A percentile compares a stretch with the other conserved stretches of the same genome.
Conservation (phyloP, 2,113 vertebrate species). For the Meleagris gallopavo region DNA sequence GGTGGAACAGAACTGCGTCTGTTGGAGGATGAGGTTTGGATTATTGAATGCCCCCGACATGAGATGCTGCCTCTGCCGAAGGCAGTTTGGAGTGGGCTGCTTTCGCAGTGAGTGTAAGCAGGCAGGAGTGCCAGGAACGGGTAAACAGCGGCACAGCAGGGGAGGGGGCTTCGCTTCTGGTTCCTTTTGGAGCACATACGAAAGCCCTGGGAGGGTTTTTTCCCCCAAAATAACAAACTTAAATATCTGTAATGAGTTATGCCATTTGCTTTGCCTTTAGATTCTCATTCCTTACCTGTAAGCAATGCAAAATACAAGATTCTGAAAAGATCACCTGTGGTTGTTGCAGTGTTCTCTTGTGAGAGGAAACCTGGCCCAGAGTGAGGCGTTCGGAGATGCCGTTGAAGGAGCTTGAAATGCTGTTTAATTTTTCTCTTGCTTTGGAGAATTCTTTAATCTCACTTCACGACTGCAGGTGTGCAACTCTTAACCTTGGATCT, state of each 20-base stretch:
- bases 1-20: not conserved
- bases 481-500: not conserved
- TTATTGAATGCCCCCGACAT: not conserved
- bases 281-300: not conserved
- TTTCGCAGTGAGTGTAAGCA: not conserved
- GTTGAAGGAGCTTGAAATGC: not conserved
- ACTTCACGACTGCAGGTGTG: not conserved
- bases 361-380: not conserved
- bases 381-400: not conserved
- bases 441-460: not conserved
- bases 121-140: not conserved
- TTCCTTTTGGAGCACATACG: not conserved
- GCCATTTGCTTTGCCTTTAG: not conserved
- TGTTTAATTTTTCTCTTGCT: not conserved
- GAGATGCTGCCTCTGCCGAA: constrained; percentile 9
- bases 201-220: not conserved
- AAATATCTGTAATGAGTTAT: not conserved
- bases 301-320: not conserved
- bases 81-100: not conserved
- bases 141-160: not conserved
- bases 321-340: not conserved
- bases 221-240: not conserved
- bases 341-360: not conserved
- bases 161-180: not conserved
- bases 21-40: not conserved